These are phyloP conservation scores for Empidonax traillii DNA, from an alignment of 2,113 vertebrate species.

Conservation along the genomic window DNA sequence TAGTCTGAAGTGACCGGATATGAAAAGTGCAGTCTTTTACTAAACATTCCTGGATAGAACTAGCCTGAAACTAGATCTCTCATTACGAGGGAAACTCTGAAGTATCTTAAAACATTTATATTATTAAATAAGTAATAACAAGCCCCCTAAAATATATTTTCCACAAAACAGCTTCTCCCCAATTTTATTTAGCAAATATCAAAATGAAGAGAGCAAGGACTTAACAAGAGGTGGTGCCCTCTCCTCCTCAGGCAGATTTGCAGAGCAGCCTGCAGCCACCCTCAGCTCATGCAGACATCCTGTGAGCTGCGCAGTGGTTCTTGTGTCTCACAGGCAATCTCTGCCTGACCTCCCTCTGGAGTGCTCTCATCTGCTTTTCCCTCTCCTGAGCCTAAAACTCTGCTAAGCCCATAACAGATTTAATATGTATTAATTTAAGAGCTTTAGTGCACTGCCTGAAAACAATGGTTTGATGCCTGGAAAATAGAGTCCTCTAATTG, in stretches of 20 bases:
- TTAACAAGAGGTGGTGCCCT: not conserved
- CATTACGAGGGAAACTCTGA: not conserved
- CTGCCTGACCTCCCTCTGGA: not conserved
- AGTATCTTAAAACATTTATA: not conserved
- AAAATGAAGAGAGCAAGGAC: not conserved
- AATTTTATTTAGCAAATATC: conserved; percentile 34
- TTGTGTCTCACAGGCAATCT: not conserved
- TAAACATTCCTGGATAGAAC: not conserved
- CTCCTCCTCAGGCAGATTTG: fast-evolving
- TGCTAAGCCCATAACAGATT: conserved; percentile 13
- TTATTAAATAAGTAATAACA: not conserved
- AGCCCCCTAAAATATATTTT: not conserved
- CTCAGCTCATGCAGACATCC: not conserved
- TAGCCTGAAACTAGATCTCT: not conserved
- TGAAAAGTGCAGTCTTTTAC: not conserved
- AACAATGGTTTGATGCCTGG: conserved; percentile 43
- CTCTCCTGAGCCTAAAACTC: conserved; percentile 13
- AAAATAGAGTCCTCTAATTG: conserved; percentile 51
- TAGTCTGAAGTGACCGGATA: not conserved
- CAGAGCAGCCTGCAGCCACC: not conserved
- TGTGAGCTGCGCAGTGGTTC: not conserved
- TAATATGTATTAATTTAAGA: conserved; percentile 40
- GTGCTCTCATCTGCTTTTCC: conserved; percentile 15
- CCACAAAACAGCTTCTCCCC: conserved; percentile 29
- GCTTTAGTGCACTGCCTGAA: conserved; percentile 20